Evolutionary conservation across 2,888 invertebrate species (phyloP), one percentile per base, ranked within the genome.

Genomic region (Megaustenia siamemsis): DNA sequence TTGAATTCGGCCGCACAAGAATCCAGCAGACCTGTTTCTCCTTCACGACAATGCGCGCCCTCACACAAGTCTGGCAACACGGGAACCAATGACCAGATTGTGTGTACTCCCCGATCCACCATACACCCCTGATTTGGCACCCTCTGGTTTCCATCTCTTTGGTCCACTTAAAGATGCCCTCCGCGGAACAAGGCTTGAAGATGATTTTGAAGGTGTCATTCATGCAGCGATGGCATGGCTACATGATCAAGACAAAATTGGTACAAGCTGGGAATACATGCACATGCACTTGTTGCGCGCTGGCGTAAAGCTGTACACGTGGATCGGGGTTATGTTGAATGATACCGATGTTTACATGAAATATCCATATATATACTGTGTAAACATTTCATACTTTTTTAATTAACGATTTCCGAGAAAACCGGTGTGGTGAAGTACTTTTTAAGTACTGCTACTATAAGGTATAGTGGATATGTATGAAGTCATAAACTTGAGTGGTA

Each of bases 51-150:
- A 43, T 71, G 43, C 43, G 43, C 43, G 8, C 6, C 43, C 43
- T 43, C 71, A 71, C 71, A 71, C 71, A 71, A 3, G 71, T 43
- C 43, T 71, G 71, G 43, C 43, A 71, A 71, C n/a, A n/a, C n/a
- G n/a, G n/a, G n/a, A n/a, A 40, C 12, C 71, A 43, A 63, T 63
- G 15, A 63, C 63, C 63, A 63, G 32, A 63, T 63, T 63, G 32
- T 28, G 63, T 43, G 43, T 71, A 43, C 71, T 71, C 43, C 71
- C 43, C 24, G 4, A 43, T 66, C 32, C n/a, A 21, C 40, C 71
- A n/a, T 3, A 71, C 45, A 71, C 43, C n/a, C 43, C n/a, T 8
- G 71, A 43, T 43, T 43, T 40, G 71, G n/a, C 71, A 71, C 43
- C n/a, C n/a, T 71, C 71, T 43, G n/a, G 45, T 71, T 43, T 69